A percentile compares a stretch with the other conserved stretches of the same genome.
Conservation (phyloP, 2,113 vertebrate genomes). For the Chaetura pelagica region DNA sequence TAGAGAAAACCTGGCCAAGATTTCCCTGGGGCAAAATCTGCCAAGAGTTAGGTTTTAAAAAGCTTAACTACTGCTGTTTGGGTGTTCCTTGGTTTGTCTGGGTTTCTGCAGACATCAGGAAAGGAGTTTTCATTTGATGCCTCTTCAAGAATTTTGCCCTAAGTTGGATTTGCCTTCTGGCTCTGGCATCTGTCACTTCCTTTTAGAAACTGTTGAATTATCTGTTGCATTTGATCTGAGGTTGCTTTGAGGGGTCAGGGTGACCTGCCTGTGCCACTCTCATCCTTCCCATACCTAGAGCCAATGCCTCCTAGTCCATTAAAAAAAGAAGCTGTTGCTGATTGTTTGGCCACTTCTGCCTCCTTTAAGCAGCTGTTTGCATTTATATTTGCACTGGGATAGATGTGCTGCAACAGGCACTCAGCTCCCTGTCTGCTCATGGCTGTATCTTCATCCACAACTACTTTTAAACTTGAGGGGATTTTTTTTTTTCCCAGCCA, state of each 20-base stretch:
- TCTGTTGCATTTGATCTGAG: background rate
- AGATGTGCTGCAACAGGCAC: background rate
- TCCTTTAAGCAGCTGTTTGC: background rate
- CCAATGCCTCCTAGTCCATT: fast-evolving
- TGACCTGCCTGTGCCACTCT: background rate
- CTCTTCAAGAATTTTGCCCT: background rate
- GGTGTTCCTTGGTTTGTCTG: background rate
- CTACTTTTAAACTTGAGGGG: background rate
- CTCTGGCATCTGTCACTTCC: background rate
- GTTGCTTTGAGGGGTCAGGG: background rate
- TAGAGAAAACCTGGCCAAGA: background rate
- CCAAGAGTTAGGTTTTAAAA: background rate
- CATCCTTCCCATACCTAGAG: background rate
- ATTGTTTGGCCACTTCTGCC: background rate
- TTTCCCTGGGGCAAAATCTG: background rate
- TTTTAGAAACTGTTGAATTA: background rate
- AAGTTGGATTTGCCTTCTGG: background rate
- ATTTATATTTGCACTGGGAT: background rate
- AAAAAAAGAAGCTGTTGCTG: background rate
- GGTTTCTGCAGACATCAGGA: background rate
- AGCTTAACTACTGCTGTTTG: background rate
- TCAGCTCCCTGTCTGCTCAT: fast-evolving
- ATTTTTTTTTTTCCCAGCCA: background rate
- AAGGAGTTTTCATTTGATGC: background rate
- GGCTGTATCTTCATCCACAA: background rate